These are phyloP conservation scores for Bergia sp. DNA, from an alignment of 92 coral and sea anemone genomes.

Conservation along the genomic window DNA sequence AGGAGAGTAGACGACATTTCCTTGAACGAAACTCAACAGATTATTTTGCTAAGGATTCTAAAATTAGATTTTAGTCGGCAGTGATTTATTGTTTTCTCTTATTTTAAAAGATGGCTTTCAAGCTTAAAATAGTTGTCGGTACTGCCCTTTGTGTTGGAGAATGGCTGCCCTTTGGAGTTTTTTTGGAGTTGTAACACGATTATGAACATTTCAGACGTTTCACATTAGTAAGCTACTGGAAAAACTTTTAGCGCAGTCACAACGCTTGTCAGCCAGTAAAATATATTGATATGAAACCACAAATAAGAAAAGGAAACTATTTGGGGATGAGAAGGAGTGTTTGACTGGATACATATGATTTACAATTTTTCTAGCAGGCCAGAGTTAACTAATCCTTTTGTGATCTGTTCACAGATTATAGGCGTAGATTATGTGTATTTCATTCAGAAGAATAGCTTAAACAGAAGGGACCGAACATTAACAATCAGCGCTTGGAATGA, in stretches of 20 bases:
- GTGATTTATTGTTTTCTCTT: not conserved
- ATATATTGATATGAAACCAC: not conserved
- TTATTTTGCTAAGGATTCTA: not conserved
- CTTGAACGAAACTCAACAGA: not conserved
- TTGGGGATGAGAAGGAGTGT: not conserved
- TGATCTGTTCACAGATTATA: constrained; percentile 69
- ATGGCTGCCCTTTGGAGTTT: no score
- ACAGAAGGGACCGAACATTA: constrained; percentile 86
- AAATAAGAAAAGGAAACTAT: not conserved
- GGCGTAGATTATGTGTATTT: constrained; percentile 97
- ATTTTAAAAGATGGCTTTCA: not conserved
- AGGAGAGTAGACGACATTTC: not conserved
- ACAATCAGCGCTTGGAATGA: constrained; percentile 90
- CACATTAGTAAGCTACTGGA: not conserved
- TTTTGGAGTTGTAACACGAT: not conserved
- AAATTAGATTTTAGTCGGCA: not conserved
- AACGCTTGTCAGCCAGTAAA: not conserved
- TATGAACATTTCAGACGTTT: not conserved
- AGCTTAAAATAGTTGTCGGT: not conserved
- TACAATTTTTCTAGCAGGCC: not conserved
- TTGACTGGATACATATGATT: not conserved
- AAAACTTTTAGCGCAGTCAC: not conserved
- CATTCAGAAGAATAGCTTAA: constrained; percentile 86
- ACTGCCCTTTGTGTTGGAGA: not conserved
- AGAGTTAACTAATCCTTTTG: not conserved